Base-by-base conservation (phyloP, 2,113 vertebrate genomes). In the Euleptes europaea region DNA sequence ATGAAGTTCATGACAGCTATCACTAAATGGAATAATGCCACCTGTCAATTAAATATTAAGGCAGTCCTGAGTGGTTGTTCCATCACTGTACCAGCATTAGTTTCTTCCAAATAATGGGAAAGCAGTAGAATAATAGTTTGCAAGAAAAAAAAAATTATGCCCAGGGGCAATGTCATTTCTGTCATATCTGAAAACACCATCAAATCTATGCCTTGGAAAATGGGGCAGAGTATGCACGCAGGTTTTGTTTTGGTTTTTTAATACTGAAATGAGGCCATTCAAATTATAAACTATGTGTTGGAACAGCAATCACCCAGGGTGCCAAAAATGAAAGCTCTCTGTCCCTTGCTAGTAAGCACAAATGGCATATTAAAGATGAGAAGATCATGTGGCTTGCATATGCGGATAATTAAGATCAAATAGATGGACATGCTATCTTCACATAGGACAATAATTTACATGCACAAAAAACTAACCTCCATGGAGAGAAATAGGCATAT, bases 21-120 rank as follows among this genome's bases (percentile, higher is more conserved):
- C 49, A 5, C 26, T 88, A 84, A 73, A 89, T 81, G 82, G 60
- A 75, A 40, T 40, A 75, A 70, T 38, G 49, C 47, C 74, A 67
- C 44, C n/a, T 63, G 21, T 49, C 51, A 54, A 83, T 90, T 93
- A 92, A 88, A 84, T 84, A 84, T 80, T 80, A 88, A 85, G 75
- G 26, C 80, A 90, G 82, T 84, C 78, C 38, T 77, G 76, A 77
- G 91, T 85, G 38, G 74, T 4, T 49, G 84, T 38, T 83, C 67
- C 49, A 33, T 88, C 79, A 79, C 75, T 81, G 38, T 78, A 88
- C 84, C 3, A 1, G 21, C 85, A 49, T 83, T 88, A 84, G 63
- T 72, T 85, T 84, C 51, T 76, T 84, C 33, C 1, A 84, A 85
- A 92, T 78, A 60, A 75, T 2, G 35, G 10, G 44, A 88, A 89